Percentiles rank a stretch among this genome's conserved stretches.
These are phyloP conservation scores for Apostichopus parvimensis DNA, from an alignment of 35 echinoderm and acorn worm genomes.

Conservation along the genomic window DNA sequence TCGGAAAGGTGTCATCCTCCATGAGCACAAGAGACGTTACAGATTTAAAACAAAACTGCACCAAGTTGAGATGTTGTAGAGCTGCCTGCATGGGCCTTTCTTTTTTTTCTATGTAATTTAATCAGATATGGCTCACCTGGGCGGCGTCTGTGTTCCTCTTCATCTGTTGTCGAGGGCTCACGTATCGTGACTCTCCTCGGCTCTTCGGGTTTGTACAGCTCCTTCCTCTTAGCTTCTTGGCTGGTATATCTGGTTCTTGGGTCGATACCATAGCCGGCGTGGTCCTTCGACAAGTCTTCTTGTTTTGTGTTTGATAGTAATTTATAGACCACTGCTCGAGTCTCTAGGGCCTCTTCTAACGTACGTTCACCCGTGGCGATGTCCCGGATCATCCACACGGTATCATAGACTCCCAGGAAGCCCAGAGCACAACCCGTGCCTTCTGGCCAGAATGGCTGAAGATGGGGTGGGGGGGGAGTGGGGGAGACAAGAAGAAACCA, in stretches of 20 bases:
- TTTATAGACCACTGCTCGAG: slow-evolving; percentile 33
- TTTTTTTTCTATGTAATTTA: too few species aligned
- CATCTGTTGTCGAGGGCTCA: background rate
- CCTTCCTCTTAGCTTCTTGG: slow-evolving; percentile 1
- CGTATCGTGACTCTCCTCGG: background rate
- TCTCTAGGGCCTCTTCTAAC: slow-evolving; percentile 1
- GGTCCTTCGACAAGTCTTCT: background rate
- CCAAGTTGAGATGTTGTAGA: too few species aligned
- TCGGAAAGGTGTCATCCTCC: too few species aligned
- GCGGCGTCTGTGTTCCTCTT: background rate
- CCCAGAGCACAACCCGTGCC: slow-evolving; percentile 49
- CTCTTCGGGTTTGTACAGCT: slow-evolving; percentile 9
- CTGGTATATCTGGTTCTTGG: slow-evolving; percentile 43
- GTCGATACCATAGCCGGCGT: background rate
- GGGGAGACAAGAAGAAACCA: too few species aligned
- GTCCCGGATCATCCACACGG: slow-evolving; percentile 45
- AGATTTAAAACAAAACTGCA: too few species aligned
- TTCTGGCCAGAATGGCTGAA: slow-evolving; percentile 52
- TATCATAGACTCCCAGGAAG: slow-evolving; percentile 40
- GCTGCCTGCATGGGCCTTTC: too few species aligned
- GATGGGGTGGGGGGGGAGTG: too few species aligned
- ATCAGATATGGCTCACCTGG: background rate
- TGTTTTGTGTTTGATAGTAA: slow-evolving; percentile 41
- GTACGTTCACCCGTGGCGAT: slow-evolving; percentile 25
- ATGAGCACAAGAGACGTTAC: too few species aligned